Base-by-base conservation (phyloP, 1,140 invertebrate genomes). In the Ylistrum balloti region DNA sequence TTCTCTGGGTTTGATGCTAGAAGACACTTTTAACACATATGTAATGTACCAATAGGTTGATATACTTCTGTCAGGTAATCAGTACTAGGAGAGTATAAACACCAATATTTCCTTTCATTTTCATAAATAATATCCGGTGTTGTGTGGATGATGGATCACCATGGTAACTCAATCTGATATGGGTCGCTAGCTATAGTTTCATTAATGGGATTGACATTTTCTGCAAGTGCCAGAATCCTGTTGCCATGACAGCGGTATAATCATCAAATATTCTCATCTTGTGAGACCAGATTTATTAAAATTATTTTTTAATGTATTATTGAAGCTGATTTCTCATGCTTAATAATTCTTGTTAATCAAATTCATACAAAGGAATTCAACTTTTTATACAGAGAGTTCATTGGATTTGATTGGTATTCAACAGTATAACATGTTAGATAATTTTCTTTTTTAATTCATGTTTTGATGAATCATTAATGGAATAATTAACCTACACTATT, bases 51-150 rank as follows among this genome's bases (percentile, higher is more conserved):
- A n/a, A n/a, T n/a, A n/a, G n/a, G n/a, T n/a, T n/a, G n/a, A n/a
- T n/a, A n/a, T n/a, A n/a, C n/a, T n/a, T n/a, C n/a, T 74, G 56
- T 22, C 56, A 28, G 56, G 56, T 74, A 28, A 74, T 74, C 56
- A 74, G 56, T 28, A n/a, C n/a, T 28, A 17, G 56, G 56, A 28
- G 0, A 11, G 56, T 28, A 74, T 74, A n/a, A 56, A 74, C 56
- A 74, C 56, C 56, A 74, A 74, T 74, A 74, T 74, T 74, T 74
- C 56, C 56, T 74, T 74, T 74, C 56, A 74, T 74, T 74, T 74
- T 28, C 56, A 74, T 74, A 74, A 74, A 74, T 74, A 74, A 74
- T 74, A 74, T 74, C 56, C 22, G 56, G 56, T 74, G 56, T 74
- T 28, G 56, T 74, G 56, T 74, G 56, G 56, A 74, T 74, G 56